A percentile compares a stretch with the other conserved stretches of the same genome.
Conservation (phyloP, 2,113 vertebrate genomes). For the Grammomys surdaster region DNA sequence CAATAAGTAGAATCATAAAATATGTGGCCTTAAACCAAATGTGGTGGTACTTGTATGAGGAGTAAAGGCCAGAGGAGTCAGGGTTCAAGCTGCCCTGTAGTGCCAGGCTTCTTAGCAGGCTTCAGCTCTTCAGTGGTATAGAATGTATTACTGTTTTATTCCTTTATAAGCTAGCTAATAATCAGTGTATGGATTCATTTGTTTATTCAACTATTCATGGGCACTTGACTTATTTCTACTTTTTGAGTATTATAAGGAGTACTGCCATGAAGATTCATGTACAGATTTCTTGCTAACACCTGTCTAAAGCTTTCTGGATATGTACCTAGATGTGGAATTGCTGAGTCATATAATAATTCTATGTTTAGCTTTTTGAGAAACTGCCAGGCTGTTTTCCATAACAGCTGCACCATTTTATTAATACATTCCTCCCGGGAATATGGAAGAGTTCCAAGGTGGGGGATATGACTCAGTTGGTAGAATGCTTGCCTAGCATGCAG, state of each 20-base stretch:
- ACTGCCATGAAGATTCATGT: not conserved
- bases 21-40: not conserved
- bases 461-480: not conserved
- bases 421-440: not conserved
- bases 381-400: conserved; percentile 4
- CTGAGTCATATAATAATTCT: conserved; percentile 8
- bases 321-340: conserved; percentile 27
- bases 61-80: not conserved
- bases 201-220: not conserved
- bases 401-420: conserved; percentile 21
- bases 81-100: not conserved
- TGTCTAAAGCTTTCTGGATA: conserved; percentile 9
- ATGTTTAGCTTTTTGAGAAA: conserved; percentile 36
- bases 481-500: not conserved
- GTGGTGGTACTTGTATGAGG: not conserved
- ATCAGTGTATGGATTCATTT: not conserved
- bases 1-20: not conserved
- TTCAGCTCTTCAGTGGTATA: not conserved
- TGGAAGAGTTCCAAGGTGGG: not conserved
- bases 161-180: conserved; percentile 18
- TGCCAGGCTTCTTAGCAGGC: not conserved
- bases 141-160: not conserved
- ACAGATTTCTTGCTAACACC: not conserved
- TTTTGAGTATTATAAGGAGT: not conserved
- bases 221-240: not conserved